Evolutionary conservation across 2,113 vertebrate genomes (phyloP), one percentile per base, ranked within the genome.

Genomic region (Trochalopteron elliotii): DNA sequence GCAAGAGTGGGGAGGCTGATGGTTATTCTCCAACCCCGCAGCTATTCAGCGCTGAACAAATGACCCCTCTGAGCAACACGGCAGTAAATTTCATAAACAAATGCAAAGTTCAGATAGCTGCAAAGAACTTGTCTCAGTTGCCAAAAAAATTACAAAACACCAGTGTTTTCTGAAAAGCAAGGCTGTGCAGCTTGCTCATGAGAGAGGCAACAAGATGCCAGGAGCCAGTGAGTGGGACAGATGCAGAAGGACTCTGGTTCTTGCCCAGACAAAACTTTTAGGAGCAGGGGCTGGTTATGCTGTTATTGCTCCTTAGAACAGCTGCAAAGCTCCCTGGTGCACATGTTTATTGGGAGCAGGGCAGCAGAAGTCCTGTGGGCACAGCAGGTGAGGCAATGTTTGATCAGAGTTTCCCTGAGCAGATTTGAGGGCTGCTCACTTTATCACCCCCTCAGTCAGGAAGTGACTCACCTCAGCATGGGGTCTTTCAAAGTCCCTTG

Each of bases 51-150:
- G 71, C 70, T 39, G 39, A 69, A 70, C 55, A 85, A 90, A 56
- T 56, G 76, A 89, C 72, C 84, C 49, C 30, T 67, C 60, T 2
- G 9, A 89, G 70, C 24, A 1, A 57, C 52, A 25, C 0, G 1
- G 69, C 74, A 45, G 24, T 76, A 84, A 94, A 92, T 83, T 79
- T 50, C 93, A 93, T 85, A 96, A 96, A 67, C 78, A 67, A 96
- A 72, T 57, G 72, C 95, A 94, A 95, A 93, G 95, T 95, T 97
- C 94, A 94, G 76, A 68, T 31, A 37, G 71, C 45, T 50, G 78
- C 67, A 90, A 87, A 90, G 69, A 80, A 50, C 40, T 74, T 42
- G 31, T 63, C 47, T 44, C 28, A 4, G 24, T 87, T 91, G 83
- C 96, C 94, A 97, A 70, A 86, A 72, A 57, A 56, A 30, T 93